These are phyloP conservation scores for Oligia fasciuncula DNA, from an alignment of 2,888 invertebrate genomes.

Conservation along the genomic window DNA sequence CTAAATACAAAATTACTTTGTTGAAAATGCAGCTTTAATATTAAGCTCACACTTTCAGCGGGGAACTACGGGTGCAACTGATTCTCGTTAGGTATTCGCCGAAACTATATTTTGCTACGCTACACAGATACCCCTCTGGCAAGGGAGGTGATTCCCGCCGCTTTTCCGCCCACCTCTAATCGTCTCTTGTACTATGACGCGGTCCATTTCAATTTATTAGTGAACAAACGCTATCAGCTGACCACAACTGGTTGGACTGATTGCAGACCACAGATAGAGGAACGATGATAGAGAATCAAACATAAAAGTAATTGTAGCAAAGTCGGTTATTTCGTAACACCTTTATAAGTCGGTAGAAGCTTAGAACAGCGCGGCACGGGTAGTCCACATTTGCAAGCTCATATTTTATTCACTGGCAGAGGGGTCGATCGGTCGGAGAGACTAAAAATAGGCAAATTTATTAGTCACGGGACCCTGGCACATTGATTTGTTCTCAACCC, in stretches of 20 bases:
- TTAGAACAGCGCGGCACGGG: conserved; percentile 27
- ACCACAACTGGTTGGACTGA: conserved; percentile 39
- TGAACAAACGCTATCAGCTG: conserved; percentile 8
- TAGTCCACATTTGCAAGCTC: conserved; percentile 71
- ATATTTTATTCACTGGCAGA: conserved; percentile 76
- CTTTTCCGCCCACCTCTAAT: conserved; percentile 30
- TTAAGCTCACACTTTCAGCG: not conserved
- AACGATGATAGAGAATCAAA: conserved; percentile 9
- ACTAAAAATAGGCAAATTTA: conserved; percentile 73
- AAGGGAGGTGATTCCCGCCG: conserved; percentile 22
- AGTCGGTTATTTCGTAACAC: conserved; percentile 24
- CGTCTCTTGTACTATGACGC: conserved; percentile 10
- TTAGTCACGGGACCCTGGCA: conserved; percentile 64
- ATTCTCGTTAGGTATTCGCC: conserved; percentile 11
- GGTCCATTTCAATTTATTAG: conserved; percentile 56
- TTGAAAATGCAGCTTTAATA: not conserved
- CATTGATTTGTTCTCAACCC: conserved; percentile 60
- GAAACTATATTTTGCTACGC: conserved; percentile 4
- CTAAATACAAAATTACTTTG: not conserved
- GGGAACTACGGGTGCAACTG: not conserved
- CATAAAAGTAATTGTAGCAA: conserved; percentile 1
- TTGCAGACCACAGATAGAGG: conserved; percentile 23
- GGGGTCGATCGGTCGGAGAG: conserved; percentile 66
- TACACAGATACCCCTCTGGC: conserved; percentile 14
- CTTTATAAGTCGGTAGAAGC: conserved; percentile 31